Percentiles rank a stretch among this genome's conserved stretches.
These are phyloP conservation scores for Gymnosoma rotundatum DNA, from an alignment of 2,888 invertebrate genomes.

Conservation along the genomic window DNA sequence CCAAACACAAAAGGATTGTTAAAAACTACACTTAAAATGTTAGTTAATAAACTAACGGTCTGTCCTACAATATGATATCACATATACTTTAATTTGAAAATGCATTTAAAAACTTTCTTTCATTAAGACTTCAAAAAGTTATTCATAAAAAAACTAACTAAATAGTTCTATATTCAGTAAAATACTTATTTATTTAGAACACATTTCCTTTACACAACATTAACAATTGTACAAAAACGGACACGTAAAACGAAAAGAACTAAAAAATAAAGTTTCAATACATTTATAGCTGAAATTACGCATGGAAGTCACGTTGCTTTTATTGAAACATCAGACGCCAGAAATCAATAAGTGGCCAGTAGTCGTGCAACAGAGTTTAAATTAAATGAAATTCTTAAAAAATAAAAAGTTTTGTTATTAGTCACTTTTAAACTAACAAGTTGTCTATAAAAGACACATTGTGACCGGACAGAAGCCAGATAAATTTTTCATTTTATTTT, in stretches of 20 bases:
- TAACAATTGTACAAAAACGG: background rate
- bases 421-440: background rate
- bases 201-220: constrained; percentile 53
- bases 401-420: background rate
- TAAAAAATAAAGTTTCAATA: constrained; percentile 3
- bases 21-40: no score
- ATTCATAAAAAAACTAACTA: background rate
- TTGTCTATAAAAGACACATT: no score
- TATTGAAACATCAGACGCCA: constrained; percentile 50
- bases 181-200: constrained; percentile 36
- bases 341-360: constrained; percentile 54
- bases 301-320: constrained; percentile 60
- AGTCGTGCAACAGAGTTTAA: background rate
- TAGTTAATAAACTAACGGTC: no score
- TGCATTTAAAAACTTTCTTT: background rate
- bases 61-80: no score
- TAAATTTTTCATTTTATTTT: no score
- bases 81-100: no score
- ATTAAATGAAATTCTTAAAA: background rate
- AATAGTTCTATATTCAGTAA: constrained; percentile 16
- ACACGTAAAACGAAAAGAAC: constrained; percentile 3
- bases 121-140: background rate
- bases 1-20: no score
- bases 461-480: no score
- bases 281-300: constrained; percentile 16